Evolutionary conservation across 2,888 invertebrate species (phyloP), one percentile per base, ranked within the genome.

Genomic region (Drosophila histrio): DNA sequence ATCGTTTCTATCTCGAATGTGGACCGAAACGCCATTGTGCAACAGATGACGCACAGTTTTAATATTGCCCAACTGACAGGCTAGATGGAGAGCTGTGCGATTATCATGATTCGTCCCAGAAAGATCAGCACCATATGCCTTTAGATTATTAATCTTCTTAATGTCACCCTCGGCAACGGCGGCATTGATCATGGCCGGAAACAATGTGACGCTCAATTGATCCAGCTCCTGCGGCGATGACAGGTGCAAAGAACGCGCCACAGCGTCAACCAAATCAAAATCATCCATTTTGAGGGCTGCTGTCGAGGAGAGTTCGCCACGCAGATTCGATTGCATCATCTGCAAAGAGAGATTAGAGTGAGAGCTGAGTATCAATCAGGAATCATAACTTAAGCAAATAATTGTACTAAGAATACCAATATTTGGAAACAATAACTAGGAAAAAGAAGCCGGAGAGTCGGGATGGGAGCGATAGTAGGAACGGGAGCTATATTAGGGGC

Each of bases 11-110:
- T 96, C 96, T 72, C 95, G 95, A 34, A 94, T 92, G 88, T 98
- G 97, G 2, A 98, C 96, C 50, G 95, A 96, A 0, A 96, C 96
- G 0, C 98, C 98, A 82, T 95, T 94, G 53, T 93, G 93, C 22
- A 98, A 92, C 26, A 98, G 92, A 90, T 94, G 95, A 71, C 95
- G 94, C 0, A 97, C 96, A 1, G 96, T 93, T 0, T 93, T 89
- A 0, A 93, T 73, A 62, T 95, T 94, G 0, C 97, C 97, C 72
- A 95, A 93, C 47, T 94, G 92, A 30, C 96, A 95, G 0, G 97
- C 97, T 58, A 96, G 93, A 85, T 98, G 97, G 0, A 98, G 92
- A 0, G 96, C 95, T 0, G 97, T 96, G 62, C 96, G 94, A 24
- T 94, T 93, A 90, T 97, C 97, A 19, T 95, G 94, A 89, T 96